phyloP scores from a whole-genome alignment of 1,140 invertebrate species.

The Limonius californicus region DNA sequence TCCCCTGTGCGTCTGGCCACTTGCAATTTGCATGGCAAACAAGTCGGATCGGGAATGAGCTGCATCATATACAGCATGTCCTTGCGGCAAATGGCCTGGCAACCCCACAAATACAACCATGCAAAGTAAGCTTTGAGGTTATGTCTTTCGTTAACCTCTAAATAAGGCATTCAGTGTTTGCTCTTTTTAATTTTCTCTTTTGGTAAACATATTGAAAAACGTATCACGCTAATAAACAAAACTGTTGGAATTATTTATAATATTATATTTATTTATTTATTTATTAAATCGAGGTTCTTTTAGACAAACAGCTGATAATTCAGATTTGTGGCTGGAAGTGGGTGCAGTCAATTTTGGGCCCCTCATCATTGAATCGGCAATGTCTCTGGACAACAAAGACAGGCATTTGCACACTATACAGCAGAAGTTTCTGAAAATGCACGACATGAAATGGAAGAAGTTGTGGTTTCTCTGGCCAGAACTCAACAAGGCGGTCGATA shows the following conservation, averaged over 20 bases:
- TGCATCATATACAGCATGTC: constrained; percentile 76
- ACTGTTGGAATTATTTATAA: too few species aligned
- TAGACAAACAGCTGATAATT: constrained; percentile 47
- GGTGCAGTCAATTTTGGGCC: constrained; percentile 87
- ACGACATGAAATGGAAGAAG: constrained; percentile 83
- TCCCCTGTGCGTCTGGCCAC: constrained; percentile 83
- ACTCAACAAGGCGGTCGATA: constrained; percentile 55
- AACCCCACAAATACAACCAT: constrained; percentile 45
- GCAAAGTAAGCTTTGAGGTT: constrained; percentile 35
- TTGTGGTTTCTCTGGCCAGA: constrained; percentile 92
- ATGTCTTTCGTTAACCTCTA: too few species aligned
- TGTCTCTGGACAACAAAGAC: constrained; percentile 70
- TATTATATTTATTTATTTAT: not conserved
- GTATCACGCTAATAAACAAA: too few species aligned
- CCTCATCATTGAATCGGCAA: constrained; percentile 87
- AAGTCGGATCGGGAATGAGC: constrained; percentile 87
- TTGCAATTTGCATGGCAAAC: constrained; percentile 90
- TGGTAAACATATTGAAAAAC: too few species aligned
- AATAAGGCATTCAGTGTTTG: too few species aligned
- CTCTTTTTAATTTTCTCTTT: too few species aligned
- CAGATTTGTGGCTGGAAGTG: constrained; percentile 88
- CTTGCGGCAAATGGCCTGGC: constrained; percentile 65
- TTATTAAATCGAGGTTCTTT: constrained; percentile 12
- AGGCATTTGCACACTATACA: constrained; percentile 73
- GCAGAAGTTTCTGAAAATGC: constrained; percentile 78